A percentile compares a stretch with the other conserved stretches of the same genome.
These are phyloP conservation scores for Prosapia bicincta DNA, from an alignment of 2,888 invertebrate species.

Conservation along the genomic window DNA sequence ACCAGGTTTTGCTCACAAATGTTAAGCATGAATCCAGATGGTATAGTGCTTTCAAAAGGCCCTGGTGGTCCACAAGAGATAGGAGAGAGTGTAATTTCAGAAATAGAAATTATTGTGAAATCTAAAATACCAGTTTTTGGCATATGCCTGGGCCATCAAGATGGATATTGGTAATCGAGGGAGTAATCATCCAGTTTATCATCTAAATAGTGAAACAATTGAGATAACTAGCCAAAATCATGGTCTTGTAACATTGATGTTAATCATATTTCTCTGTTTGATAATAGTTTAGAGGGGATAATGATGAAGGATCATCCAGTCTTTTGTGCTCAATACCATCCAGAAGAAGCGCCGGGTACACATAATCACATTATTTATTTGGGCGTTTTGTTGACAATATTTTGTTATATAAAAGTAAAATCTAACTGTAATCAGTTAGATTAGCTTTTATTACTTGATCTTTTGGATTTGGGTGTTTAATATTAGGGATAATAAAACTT, in stretches of 20 bases:
- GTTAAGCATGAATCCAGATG: no score
- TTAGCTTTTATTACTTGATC: no score
- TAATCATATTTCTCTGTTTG: constrained; percentile 94
- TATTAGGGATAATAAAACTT: no score
- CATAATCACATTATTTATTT: constrained; percentile 92
- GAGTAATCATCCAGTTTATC: constrained; percentile 95
- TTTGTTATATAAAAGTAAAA: no score
- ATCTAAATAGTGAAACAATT: constrained; percentile 80
- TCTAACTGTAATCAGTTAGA: no score
- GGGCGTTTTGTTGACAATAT: constrained; percentile 82
- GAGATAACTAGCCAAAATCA: constrained; percentile 99
- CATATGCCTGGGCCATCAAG: constrained; percentile 98
- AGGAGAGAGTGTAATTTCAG: no score
- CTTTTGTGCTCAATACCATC: constrained; percentile 98
- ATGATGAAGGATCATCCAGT: constrained; percentile 78
- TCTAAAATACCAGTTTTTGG: constrained; percentile 93
- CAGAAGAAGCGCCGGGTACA: constrained; percentile 96
- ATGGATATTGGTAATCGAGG: constrained; percentile 98
- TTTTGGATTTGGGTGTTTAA: no score
- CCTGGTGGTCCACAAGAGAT: no score
- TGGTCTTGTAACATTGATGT: constrained; percentile 85
- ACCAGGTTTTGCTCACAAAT: no score
- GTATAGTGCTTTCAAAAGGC: no score
- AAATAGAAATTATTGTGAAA: no score
- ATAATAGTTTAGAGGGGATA: constrained; percentile 95